phyloP scores from a whole-genome alignment of 1,140 invertebrate genomes.

The Zaprionus kolodkinae region DNA sequence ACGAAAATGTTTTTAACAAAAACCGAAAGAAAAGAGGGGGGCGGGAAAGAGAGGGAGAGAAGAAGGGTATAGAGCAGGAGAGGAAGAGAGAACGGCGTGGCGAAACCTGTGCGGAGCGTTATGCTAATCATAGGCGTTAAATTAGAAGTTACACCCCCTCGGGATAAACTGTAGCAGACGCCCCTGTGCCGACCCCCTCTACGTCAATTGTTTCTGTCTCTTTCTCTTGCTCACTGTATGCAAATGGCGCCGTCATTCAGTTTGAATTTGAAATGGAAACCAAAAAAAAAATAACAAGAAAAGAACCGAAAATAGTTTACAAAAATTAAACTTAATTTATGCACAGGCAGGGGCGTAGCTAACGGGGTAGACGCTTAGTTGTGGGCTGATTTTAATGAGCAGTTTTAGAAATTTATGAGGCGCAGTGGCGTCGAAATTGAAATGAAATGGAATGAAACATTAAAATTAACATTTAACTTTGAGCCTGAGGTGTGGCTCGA shows the following conservation, averaged over 20 bases:
- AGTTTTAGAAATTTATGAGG: conserved; percentile 73
- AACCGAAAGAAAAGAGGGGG: neutral
- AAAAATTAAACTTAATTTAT: conserved; percentile 74
- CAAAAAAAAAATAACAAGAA: conserved; percentile 35
- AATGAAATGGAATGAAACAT: conserved; percentile 72
- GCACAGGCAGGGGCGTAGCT: conserved; percentile 45
- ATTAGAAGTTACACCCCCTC: conserved; percentile 27
- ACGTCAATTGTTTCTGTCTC: conserved; percentile 30
- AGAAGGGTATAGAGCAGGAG: no score
- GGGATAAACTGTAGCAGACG: conserved; percentile 5
- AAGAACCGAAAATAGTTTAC: conserved; percentile 34
- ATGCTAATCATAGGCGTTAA: conserved; percentile 66
- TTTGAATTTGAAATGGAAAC: conserved; percentile 46
- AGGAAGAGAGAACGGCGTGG: conserved; percentile 33
- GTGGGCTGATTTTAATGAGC: conserved; percentile 69
- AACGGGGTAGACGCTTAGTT: conserved; percentile 45
- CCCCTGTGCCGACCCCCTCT: neutral
- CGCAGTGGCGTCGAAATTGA: conserved; percentile 68
- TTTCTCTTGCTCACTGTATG: conserved; percentile 26
- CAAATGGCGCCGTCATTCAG: conserved; percentile 45
- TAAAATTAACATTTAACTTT: conserved; percentile 46
- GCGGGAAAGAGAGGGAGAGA: neutral
- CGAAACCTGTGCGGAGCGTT: conserved; percentile 63
- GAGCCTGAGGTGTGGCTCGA: conserved; percentile 36
- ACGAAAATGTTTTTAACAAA: conserved; percentile 31